Conservation (phyloP, 2,797 vertebrate species). For the Botia almorhae region DNA sequence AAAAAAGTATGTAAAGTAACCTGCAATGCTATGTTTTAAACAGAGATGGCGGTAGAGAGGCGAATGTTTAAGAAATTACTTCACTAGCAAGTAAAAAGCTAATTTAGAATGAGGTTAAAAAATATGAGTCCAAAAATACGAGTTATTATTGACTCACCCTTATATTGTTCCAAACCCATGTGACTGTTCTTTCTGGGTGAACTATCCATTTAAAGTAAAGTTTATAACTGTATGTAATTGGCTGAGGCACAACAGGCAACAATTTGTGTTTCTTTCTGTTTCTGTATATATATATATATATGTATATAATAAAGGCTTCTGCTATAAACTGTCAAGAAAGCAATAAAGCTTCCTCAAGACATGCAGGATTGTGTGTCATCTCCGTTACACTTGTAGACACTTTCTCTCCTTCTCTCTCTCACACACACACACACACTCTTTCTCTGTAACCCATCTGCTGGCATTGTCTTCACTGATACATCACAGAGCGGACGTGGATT, state of each 20-base stretch:
- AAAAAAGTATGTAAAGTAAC: too few species aligned
- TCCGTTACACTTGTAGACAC: not conserved
- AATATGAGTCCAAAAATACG: too few species aligned
- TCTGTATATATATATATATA: not conserved
- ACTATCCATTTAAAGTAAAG: not conserved
- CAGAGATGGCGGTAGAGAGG: too few species aligned
- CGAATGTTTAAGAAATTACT: too few species aligned
- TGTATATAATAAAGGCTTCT: too few species aligned
- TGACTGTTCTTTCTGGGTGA: too few species aligned
- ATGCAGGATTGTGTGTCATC: not conserved
- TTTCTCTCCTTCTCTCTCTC: constrained; percentile 12
- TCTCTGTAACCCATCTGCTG: constrained; percentile 42
- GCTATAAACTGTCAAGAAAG: constrained; percentile 3
- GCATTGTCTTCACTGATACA: constrained; percentile 50
- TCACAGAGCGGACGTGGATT: constrained; percentile 30
- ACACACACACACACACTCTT: constrained; percentile 1
- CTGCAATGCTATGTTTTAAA: too few species aligned
- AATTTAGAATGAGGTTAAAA: too few species aligned
- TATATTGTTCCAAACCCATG: too few species aligned
- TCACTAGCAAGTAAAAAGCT: too few species aligned
- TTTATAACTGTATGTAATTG: not conserved
- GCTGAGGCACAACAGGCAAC: not conserved
- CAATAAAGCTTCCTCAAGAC: constrained; percentile 29
- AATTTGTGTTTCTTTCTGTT: not conserved
- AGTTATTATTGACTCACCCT: too few species aligned